Percentiles rank a stretch among this genome's conserved stretches.
Evolutionary conservation across 2,888 invertebrate genomes (phyloP).

Genomic region (Eulithis testata): DNA sequence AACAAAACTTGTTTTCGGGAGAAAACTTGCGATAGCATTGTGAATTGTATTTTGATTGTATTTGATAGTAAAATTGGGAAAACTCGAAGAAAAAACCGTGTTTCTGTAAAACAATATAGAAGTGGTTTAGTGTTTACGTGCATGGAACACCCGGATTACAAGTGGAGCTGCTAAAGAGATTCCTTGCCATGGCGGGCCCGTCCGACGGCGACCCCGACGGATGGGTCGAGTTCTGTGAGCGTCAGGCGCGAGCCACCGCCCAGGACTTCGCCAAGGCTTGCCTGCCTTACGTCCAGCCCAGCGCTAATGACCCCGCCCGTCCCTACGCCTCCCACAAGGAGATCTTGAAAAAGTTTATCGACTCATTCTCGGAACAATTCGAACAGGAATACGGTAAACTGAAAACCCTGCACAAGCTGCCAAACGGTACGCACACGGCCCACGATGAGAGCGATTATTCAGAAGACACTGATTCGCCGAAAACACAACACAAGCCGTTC

Average conservation of each 20-base stretch:
- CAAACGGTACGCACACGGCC: slow-evolving; percentile 77
- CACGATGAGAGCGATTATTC: slow-evolving; percentile 88
- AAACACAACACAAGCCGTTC: slow-evolving; percentile 92
- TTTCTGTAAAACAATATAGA: slow-evolving; percentile 44
- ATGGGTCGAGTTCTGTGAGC: slow-evolving; percentile 94
- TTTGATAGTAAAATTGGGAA: slow-evolving; percentile 56
- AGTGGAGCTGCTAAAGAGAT: slow-evolving; percentile 82
- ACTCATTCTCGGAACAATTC: slow-evolving; percentile 93
- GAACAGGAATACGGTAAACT: slow-evolving; percentile 89
- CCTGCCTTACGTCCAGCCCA: slow-evolving; percentile 89
- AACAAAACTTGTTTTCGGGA: slow-evolving; percentile 80
- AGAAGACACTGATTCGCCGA: slow-evolving; percentile 92
- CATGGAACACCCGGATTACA: slow-evolving; percentile 60
- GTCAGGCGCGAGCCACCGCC: slow-evolving; percentile 93
- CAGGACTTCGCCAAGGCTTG: slow-evolving; percentile 95
- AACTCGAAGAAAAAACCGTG: slow-evolving; percentile 48
- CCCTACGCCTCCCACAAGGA: slow-evolving; percentile 90
- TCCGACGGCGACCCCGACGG: slow-evolving; percentile 86
- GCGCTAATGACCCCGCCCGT: slow-evolving; percentile 86
- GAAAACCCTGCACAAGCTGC: slow-evolving; percentile 74
- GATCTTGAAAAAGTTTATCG: slow-evolving; percentile 92
- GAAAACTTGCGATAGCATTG: slow-evolving; percentile 73
- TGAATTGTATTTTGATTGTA: slow-evolving; percentile 73
- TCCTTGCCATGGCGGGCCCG: slow-evolving; percentile 82
- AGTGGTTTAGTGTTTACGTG: slow-evolving; percentile 52